These are phyloP conservation scores for Piaya cayana DNA, from an alignment of 2,113 vertebrate genomes.

Conservation along the genomic window DNA sequence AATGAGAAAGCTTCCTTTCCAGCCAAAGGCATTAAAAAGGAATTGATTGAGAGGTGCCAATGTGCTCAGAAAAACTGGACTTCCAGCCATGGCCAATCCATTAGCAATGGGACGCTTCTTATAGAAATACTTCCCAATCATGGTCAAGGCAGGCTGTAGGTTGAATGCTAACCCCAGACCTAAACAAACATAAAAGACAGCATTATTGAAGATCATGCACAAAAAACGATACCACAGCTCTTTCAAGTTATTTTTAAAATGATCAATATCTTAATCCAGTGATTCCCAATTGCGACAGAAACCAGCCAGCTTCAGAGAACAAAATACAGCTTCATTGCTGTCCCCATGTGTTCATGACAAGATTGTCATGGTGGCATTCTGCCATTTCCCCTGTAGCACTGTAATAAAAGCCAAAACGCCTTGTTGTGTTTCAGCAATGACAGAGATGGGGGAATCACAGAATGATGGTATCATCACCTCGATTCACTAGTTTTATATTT, in stretches of 20 bases:
- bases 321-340: not conserved
- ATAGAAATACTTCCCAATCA: constrained; percentile 95
- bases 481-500: constrained; percentile 31
- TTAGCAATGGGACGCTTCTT: constrained; percentile 94
- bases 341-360: not conserved
- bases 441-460: not conserved
- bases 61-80: constrained; percentile 95
- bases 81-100: constrained; percentile 95
- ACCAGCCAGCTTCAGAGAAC: not conserved
- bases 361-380: not conserved
- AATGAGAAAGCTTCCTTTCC: constrained; percentile 96
- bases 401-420: not conserved
- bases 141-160: constrained; percentile 95
- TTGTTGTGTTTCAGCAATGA: not conserved
- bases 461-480: not conserved
- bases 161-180: constrained; percentile 97
- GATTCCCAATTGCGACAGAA: not conserved
- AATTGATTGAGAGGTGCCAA: constrained; percentile 96
- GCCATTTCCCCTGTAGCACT: not conserved
- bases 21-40: constrained; percentile 92
- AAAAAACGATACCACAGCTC: not conserved
- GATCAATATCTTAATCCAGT: not conserved
- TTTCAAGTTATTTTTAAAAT: not conserved
- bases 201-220: constrained; percentile 21
- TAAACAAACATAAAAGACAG: constrained; percentile 65